Evolutionary conservation across 2,797 vertebrate genomes (phyloP), one percentile per base, ranked within the genome.

Genomic region (Salarias fasciatus): DNA sequence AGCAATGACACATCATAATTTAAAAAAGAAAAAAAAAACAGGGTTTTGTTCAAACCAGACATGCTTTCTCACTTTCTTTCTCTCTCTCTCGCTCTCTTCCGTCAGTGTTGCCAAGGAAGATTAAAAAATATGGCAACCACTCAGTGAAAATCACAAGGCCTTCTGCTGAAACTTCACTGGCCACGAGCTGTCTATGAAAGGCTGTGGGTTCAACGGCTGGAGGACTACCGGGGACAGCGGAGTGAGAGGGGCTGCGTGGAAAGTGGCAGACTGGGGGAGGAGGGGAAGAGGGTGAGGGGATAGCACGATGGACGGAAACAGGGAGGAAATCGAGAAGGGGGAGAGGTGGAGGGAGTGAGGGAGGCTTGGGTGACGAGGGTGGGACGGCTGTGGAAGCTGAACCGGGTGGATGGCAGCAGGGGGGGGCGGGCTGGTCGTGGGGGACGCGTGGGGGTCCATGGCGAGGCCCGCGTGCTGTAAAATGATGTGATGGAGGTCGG

Each of bases 241-340:
- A 3, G 94, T 2, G 0, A 94, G 91, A 6, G 93, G 86, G 48
- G 95, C 69, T 0, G 90, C 13, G 2, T 91, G 90, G 52, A 96
- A 90, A 42, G 89, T 66, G 83, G 81, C 0, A 77, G 93, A 68
- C 90, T 84, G 42, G 76, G 82, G 61, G 84, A 93, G 65, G 90
- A 89, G 50, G 82, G 89, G 77, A 92, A 88, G 55, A 78, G 59
- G 92, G 84, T 92, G 43, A 89, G 89, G 76, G 1, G 95, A 90
- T 48, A 99, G 77, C 13, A 98, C 80, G 57, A 91, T 94, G 92
- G 72, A 97, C 40, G 1, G 96, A 87, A 98, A 83, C 50, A 93
- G 63, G 24, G 95, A 86, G 38, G 94, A 82, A 12, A 95, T 88
- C 15, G 94, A 94, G 6, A 92, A 58, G 6, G 94, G 93, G 54